Evolutionary conservation across 1,140 invertebrate species (phyloP), one percentile per base, ranked within the genome.

Genomic region (Muscidifurax raptorellus): DNA sequence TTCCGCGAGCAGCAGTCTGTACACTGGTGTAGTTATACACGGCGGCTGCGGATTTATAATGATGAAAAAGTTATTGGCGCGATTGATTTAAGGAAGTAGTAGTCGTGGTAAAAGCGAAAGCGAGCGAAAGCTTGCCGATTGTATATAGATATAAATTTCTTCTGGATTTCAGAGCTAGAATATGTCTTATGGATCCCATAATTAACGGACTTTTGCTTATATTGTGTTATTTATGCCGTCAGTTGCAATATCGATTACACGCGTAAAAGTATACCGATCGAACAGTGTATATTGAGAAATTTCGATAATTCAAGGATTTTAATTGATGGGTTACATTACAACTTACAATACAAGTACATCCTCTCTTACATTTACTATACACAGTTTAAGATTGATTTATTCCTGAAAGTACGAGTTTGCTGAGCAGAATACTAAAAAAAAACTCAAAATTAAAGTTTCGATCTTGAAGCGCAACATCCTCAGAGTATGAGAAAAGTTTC

Each of bases 81-180:
- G 66, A 72, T 79, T 83, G 82, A 83, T 83, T 83, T 79, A 83
- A 77, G 81, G 81, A 83, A 36, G 59, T 77, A 4, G 30, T 28
- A 22, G 59, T 27, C 44, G 25, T 22, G 22, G 44, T 7, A 69
- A 80, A 80, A 75, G 80, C 69, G 79, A 72, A 52, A 72, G 67
- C 79, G 40, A 72, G 80, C 80, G 72, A 82, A 82, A 82, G 80
- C 80, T 82, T 18, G n/a, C 22, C 80, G 47, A 82, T 75, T 71
- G 3, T 52, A 59, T 40, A n/a, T n/a, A n/a, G n/a, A n/a, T 47
- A 75, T 82, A 82, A 76, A 82, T 82, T 82, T 66, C 71, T 82
- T 82, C 72, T 22, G 1, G 36, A 30, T 52, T 47, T 71, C 40
- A 28, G 59, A 13, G 18, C 2, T 12, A 7, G 44, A 71, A 32